A percentile compares a stretch with the other conserved stretches of the same genome.
Conservation (phyloP, 2,888 invertebrate species). For the Drosophila melanosoma region DNA sequence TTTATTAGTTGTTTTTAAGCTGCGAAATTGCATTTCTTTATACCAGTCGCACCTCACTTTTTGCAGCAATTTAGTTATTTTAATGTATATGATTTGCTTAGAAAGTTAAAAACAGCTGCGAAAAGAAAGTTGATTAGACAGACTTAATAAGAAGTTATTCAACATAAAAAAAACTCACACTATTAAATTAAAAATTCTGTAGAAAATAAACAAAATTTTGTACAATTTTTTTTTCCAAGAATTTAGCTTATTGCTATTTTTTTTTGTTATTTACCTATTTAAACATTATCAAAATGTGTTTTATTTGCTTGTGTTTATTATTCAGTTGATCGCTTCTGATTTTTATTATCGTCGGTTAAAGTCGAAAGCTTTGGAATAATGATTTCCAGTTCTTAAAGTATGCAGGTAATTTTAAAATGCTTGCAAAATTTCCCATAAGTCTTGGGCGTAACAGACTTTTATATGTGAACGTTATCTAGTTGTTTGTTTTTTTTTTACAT, state of each 20-base stretch:
- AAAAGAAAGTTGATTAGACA: conserved; percentile 26
- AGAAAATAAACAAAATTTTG: not conserved
- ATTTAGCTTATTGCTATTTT: conserved; percentile 17
- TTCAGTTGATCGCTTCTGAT: not conserved
- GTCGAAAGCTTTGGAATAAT: not conserved
- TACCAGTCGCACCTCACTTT: not conserved
- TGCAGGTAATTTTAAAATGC: not conserved
- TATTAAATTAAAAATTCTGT: conserved; percentile 2
- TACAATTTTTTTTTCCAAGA: not conserved
- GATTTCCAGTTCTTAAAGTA: not conserved
- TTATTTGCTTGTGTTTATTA: conserved; percentile 3
- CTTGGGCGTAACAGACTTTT: not conserved
- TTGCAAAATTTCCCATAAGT: not conserved
- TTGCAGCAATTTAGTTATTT: conserved; percentile 5
- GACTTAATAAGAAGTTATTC: conserved; percentile 10
- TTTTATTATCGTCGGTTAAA: not conserved
- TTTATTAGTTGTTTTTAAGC: conserved; percentile 9
- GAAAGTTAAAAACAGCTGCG: conserved; percentile 30
- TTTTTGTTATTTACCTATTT: conserved; percentile 2
- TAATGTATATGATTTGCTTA: conserved; percentile 22
- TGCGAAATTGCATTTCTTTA: conserved; percentile 20
- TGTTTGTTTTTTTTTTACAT: not conserved
- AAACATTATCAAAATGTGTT: conserved; percentile 9
- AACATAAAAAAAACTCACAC: not conserved
- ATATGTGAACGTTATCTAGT: not conserved